Base-by-base conservation (phyloP, 1,140 invertebrate genomes). In the Caenorhabditis briggsae region DNA sequence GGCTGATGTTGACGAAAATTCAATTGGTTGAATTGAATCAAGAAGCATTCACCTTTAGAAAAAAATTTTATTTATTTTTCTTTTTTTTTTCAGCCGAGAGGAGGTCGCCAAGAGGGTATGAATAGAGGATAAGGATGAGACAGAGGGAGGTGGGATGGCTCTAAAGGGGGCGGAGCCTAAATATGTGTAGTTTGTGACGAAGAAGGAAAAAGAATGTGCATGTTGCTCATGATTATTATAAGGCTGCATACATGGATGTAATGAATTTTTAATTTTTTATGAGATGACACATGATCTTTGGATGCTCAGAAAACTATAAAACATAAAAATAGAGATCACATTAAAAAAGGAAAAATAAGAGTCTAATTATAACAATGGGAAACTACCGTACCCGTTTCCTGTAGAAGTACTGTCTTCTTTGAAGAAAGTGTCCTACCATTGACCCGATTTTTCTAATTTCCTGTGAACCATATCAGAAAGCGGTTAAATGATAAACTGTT, bases 31-130 rank as follows among this genome's bases (percentile, higher is more conserved):
- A n/a, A 43, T 70, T 46, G 64, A 46, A 46, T 70, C 64, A 70
- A 70, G 41, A 46, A 70, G 64, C 64, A 70, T 70, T 70, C 64
- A 70, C 20, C 25, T 70, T 43, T 14, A 25, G 18, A 5, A 65
- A 65, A 5, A 43, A 41, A 11, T 64, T 8, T 12, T 33, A n/a
- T 7, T 8, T 5, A 5, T 59, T n/a, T n/a, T 12, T 1, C 1
- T 59, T 59, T 59, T 12, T 12, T 18, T 53, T 58, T 12, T 33
- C 59, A 58, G 56, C 3, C 14, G 16, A 58, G n/a, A 18, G 7
- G 16, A 55, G 50, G 56, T 16, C 8, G 56, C 7, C n/a, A 20
- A 8, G 8, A 59, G n/a, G n/a, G 7, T 12, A 18, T n/a, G 56
- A 59, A 41, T 12, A 64, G 9, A 33, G 25, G n/a, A 11, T 9